These are phyloP conservation scores for Zophobas atratus DNA, from an alignment of 1,140 invertebrate genomes.

Conservation along the genomic window DNA sequence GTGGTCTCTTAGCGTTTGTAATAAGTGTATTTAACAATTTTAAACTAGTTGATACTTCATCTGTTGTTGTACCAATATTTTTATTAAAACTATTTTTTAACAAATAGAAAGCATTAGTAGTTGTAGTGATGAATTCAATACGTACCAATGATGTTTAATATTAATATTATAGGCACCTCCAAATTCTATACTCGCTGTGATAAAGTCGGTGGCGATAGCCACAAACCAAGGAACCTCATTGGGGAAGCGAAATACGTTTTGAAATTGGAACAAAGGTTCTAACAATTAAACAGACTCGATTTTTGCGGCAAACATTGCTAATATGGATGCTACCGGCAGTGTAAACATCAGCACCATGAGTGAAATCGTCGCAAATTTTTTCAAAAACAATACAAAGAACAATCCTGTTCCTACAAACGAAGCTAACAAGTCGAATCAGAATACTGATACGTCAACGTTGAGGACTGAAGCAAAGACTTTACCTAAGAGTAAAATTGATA, in stretches of 20 bases:
- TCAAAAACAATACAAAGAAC: slow-evolving; percentile 34
- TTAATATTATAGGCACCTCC: too few relatives aligned
- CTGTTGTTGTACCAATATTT: too few relatives aligned
- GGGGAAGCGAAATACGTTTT: slow-evolving; percentile 66
- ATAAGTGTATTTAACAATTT: too few relatives aligned
- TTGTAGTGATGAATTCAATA: too few relatives aligned
- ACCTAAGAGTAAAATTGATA: slow-evolving; percentile 58
- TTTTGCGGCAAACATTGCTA: slow-evolving; percentile 61
- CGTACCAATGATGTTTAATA: too few relatives aligned
- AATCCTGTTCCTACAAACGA: slow-evolving; percentile 28
- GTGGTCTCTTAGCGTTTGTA: too few relatives aligned
- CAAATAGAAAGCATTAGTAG: too few relatives aligned
- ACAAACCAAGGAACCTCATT: slow-evolving; percentile 67
- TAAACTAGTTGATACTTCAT: too few relatives aligned
- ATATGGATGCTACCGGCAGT: slow-evolving; percentile 66
- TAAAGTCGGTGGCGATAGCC: slow-evolving; percentile 58
- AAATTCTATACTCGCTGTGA: too few relatives aligned
- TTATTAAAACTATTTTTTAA: too few relatives aligned
- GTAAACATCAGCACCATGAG: slow-evolving; percentile 28
- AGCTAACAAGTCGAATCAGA: slow-evolving; percentile 24
- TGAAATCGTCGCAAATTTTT: slow-evolving; percentile 38
- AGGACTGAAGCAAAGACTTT: slow-evolving; percentile 48
- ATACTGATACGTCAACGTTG: slow-evolving; percentile 52
- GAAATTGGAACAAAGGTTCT: slow-evolving; percentile 64
- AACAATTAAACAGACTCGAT: slow-evolving; percentile 58